A percentile compares a stretch with the other conserved stretches of the same genome.
Evolutionary conservation across 1,140 invertebrate species (phyloP).

Genomic region (Leptopilina boulardi): DNA sequence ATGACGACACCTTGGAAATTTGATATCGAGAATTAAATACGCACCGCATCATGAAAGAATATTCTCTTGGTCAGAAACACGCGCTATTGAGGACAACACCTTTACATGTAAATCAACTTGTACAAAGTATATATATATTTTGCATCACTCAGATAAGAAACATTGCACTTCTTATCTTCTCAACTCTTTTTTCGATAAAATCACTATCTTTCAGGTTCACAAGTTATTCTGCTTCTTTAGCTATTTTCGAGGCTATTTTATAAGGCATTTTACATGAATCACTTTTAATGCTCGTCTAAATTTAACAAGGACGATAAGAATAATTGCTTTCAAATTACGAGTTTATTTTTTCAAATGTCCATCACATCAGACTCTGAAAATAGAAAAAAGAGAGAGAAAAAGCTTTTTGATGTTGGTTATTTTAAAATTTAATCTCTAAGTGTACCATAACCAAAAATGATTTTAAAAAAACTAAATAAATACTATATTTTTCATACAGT

Average conservation of each 20-base stretch:
- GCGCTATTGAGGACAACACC: not conserved
- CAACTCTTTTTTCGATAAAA: constrained; percentile 27
- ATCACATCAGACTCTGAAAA: not conserved
- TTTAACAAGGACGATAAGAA: constrained; percentile 6
- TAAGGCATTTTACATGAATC: not conserved
- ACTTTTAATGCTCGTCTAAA: not conserved
- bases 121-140: constrained; percentile 25
- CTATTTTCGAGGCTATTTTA: not conserved
- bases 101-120: constrained; percentile 20
- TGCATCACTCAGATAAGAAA: not conserved
- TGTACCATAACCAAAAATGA: too few relatives aligned
- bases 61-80: not conserved
- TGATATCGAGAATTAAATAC: constrained; percentile 11
- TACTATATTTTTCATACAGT: too few relatives aligned
- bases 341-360: not conserved
- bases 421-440: not conserved
- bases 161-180: constrained; percentile 18
- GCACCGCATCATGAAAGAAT: constrained; percentile 27
- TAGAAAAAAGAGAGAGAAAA: not conserved
- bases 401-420: not conserved
- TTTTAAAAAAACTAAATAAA: too few relatives aligned
- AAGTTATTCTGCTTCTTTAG: not conserved
- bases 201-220: constrained; percentile 25
- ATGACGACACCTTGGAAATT: constrained; percentile 14
- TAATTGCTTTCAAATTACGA: not conserved